Evolutionary conservation across 2,113 vertebrate species (phyloP).

Genomic region (Eurypyga helias): DNA sequence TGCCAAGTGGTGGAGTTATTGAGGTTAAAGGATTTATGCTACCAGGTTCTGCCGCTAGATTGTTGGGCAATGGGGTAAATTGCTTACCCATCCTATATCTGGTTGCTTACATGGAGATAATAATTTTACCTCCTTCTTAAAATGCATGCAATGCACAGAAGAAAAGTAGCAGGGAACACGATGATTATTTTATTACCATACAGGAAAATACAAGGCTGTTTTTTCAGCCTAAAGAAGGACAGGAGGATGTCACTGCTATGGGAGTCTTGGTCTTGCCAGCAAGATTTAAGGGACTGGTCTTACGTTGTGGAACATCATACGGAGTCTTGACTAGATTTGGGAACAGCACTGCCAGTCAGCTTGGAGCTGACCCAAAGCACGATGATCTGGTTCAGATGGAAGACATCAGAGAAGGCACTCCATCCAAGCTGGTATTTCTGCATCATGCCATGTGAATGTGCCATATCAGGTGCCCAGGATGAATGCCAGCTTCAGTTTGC

Average conservation of each 20-base stretch:
- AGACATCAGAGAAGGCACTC: background rate
- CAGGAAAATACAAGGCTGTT: background rate
- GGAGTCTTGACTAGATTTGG: background rate
- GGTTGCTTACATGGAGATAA: background rate
- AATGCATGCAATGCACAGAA: background rate
- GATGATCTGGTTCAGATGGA: fast-evolving
- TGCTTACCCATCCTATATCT: background rate
- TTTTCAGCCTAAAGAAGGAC: background rate
- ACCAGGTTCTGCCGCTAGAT: background rate
- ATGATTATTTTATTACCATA: background rate
- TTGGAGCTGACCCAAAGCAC: background rate
- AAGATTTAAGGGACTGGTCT: background rate
- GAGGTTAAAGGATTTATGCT: background rate
- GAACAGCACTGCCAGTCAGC: background rate
- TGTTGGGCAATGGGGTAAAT: background rate
- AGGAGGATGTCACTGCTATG: background rate
- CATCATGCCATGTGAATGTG: background rate
- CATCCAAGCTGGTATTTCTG: background rate
- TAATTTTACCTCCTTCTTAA: background rate
- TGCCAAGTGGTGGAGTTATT: background rate
- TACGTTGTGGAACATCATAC: background rate
- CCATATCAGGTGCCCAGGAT: background rate
- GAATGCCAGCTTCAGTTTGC: background rate
- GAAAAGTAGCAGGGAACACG: background rate
- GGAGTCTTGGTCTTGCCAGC: background rate